Base-by-base conservation (phyloP, 2,113 vertebrate genomes). In the Campylomormyrus tamandua region DNA sequence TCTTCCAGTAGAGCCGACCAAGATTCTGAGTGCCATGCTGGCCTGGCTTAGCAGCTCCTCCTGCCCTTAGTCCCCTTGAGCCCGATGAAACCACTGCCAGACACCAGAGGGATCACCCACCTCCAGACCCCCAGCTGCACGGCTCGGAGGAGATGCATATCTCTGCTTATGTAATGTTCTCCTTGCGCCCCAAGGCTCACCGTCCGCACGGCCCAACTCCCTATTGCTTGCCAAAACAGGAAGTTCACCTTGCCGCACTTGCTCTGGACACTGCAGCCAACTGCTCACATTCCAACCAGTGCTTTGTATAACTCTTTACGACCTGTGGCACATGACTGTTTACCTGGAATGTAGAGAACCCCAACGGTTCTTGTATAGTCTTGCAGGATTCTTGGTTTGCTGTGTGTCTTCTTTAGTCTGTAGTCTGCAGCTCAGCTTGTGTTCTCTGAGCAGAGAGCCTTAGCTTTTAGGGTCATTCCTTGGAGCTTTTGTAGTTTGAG, bases 11-110 rank as follows among this genome's bases (percentile, higher is more conserved):
- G 95, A 97, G 94, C 94, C 95, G 94, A 95, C 96, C 85, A 97
- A 98, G 97, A 95, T 98, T 95, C 94, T 98, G 96, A 98, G 95
- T 91, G 95, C 96, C 91, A 96, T 97, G 94, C 96, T 97, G 35
- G 35, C 15, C 35, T 83, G 91, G 96, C 91, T 97, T 96, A 90
- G 92, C 97, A 96, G 96, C 96, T 96, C 96, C 94, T 96, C 97
- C 97, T 97, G 96, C 97, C 97, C 93, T 97, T 96, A 92, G 86
- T 95, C 90, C 94, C 90, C 96, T 9, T 97, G 91, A 97, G 96
- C 95, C 96, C 97, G 95, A 96, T 98, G 21, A 97, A 97, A 96
- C 96, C 95, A 97, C 94, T 94, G 96, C 95, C 35, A 19, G 74
- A 80, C 74, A 80, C 35, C 74, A 0, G 35, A 39, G 42, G 31